These are phyloP conservation scores for Calyptommatus sinebrachiatus DNA, from an alignment of 2,113 vertebrate genomes.

Conservation along the genomic window DNA sequence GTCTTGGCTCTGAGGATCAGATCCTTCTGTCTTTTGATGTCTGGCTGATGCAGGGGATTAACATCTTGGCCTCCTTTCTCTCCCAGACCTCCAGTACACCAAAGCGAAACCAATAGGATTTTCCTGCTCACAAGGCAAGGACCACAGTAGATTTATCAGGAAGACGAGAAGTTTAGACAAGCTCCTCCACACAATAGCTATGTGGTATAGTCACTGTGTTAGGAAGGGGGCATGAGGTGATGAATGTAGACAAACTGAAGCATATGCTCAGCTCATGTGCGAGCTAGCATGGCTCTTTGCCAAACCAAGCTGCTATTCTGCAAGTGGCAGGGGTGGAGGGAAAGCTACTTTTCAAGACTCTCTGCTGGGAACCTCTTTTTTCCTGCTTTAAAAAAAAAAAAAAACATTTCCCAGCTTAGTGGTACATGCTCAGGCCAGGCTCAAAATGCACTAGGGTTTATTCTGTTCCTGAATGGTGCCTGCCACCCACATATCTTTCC, in stretches of 20 bases:
- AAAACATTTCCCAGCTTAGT: neutral
- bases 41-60: constrained; percentile 8
- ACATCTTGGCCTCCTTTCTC: constrained; percentile 17
- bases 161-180: neutral
- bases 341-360: neutral
- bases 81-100: neutral
- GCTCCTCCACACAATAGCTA: neutral
- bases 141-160: neutral
- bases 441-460: neutral
- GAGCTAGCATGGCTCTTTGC: neutral
- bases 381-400: too few relatives aligned
- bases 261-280: neutral
- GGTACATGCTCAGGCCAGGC: neutral
- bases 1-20: neutral
- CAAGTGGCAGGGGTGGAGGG: neutral
- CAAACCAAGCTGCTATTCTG: neutral
- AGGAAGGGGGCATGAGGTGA: too few relatives aligned
- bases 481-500: too few relatives aligned
- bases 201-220: neutral
- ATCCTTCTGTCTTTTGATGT: constrained; percentile 9
- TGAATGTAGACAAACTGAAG: neutral
- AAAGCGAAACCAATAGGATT: constrained; percentile 17
- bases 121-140: neutral
- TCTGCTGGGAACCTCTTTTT: neutral
- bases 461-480: too few relatives aligned